These are phyloP conservation scores for Heteromurus nitidus DNA, from an alignment of 2,888 invertebrate species.

Conservation along the genomic window DNA sequence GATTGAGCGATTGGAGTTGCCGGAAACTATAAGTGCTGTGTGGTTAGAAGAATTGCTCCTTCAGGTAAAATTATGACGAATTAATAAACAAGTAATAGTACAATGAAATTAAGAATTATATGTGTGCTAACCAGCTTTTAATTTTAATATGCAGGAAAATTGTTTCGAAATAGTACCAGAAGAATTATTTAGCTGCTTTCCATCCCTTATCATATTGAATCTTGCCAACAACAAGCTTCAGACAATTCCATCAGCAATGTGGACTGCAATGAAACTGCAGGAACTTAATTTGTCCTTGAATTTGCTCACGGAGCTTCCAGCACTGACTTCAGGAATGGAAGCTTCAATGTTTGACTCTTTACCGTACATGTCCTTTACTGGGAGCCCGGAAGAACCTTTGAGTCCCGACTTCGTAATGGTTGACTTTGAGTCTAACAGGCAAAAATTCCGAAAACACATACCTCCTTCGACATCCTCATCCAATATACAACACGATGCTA, in stretches of 20 bases:
- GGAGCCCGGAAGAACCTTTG: constrained; percentile 67
- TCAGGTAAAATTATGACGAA: constrained; percentile 78
- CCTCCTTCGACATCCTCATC: constrained; percentile 18
- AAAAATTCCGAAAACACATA: constrained; percentile 59
- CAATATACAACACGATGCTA: constrained; percentile 31
- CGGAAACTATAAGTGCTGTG: constrained; percentile 79
- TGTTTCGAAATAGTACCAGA: constrained; percentile 88
- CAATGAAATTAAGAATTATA: background rate
- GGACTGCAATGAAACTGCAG: constrained; percentile 89
- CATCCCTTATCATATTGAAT: constrained; percentile 87
- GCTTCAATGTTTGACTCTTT: constrained; percentile 71
- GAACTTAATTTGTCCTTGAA: constrained; percentile 94
- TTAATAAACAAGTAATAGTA: background rate
- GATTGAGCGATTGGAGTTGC: constrained; percentile 81
- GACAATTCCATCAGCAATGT: constrained; percentile 87
- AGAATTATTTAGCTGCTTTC: constrained; percentile 85
- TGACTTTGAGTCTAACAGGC: constrained; percentile 69
- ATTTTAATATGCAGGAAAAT: constrained; percentile 80
- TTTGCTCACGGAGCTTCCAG: constrained; percentile 84
- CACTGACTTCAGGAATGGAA: constrained; percentile 68
- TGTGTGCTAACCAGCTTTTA: background rate
- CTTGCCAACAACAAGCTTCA: constrained; percentile 96
- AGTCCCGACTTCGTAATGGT: constrained; percentile 73
- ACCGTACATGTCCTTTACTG: constrained; percentile 69
- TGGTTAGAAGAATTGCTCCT: constrained; percentile 92